phyloP scores from a whole-genome alignment of 2,113 vertebrate species.

The Octodon degus region DNA sequence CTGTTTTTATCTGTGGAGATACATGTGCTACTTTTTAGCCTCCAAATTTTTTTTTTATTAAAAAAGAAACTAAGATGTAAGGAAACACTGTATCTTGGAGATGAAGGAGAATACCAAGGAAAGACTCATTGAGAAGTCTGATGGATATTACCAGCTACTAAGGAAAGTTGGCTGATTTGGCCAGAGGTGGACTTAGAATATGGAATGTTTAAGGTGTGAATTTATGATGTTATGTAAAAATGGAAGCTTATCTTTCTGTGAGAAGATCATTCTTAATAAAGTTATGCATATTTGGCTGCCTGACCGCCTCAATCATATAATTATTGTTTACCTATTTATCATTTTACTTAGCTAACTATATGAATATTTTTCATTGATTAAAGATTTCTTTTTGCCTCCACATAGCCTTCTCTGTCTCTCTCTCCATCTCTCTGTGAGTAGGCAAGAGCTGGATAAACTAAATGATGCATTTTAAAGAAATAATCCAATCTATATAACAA shows the following conservation, averaged over 20 bases:
- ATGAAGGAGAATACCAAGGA: too few relatives aligned
- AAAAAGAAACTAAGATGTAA: neutral
- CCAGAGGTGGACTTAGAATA: too few relatives aligned
- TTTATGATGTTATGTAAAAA: neutral
- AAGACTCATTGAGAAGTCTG: too few relatives aligned
- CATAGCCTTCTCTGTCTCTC: neutral
- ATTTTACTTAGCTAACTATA: neutral
- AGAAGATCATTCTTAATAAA: conserved; percentile 1
- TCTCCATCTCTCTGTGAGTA: neutral
- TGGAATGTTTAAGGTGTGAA: neutral
- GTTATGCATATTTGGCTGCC: neutral
- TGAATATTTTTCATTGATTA: neutral
- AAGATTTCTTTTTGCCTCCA: neutral
- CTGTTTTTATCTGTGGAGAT: neutral
- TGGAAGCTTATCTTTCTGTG: neutral
- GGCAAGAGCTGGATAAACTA: neutral
- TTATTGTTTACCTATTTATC: neutral
- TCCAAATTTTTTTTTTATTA: conserved; percentile 19
- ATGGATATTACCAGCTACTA: too few relatives aligned
- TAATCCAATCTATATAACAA: neutral
- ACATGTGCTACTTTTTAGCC: neutral
- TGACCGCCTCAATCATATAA: neutral
- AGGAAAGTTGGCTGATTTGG: too few relatives aligned
- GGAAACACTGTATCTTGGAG: too few relatives aligned
- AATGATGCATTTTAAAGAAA: conserved; percentile 34